Base-by-base conservation (phyloP, 1,140 invertebrate genomes). In the Coelopa frigida region DNA sequence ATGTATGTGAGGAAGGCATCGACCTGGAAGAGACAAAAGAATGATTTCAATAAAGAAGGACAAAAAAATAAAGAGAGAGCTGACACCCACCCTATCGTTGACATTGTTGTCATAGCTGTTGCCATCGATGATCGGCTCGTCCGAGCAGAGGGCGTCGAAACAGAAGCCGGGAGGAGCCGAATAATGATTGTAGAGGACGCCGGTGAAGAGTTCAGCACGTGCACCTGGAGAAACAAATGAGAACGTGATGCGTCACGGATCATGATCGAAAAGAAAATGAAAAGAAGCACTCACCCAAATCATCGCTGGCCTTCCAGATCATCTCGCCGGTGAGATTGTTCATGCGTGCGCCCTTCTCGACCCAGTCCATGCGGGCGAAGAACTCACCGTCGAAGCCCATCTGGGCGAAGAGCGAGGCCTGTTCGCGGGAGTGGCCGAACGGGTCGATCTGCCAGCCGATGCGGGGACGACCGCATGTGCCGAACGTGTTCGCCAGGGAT, bases 361-460 rank as follows among this genome's bases (percentile, higher is more conserved):
- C 79, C 67, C 87, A 91, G 71, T 98, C 92, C 12, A 95, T 76
- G 18, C 94, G 76, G 1, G 85, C 90, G 50, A 96, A 80, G 54
- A 95, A 88, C 41, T 94, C 69, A 0, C 89, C 92, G 70, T 96
- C 90, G 61, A 86, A 96, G 0, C 84, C 85, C 73, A 88, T 77
- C 38, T 81, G 83, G 0, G 89, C 83, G 59, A 94, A 86, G 6
- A 94, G 70, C 0, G 87, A 89, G 0, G 90, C 89, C 73, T 61
- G 60, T 48, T 94, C 91, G 23, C 87, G 68, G 0, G 89, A 90
- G 63, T 96, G 92, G 0, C 91, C 91, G 60, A 94, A 95, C 0
- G 91, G 89, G 73, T 94, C 90, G 33, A 95, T 94, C 70, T 95
- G 92, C 91, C 92, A 95, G 1, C 85, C 89, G 5, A 91, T 78